phyloP scores from a whole-genome alignment of 1,140 invertebrate genomes.

The Triops longicaudatus region DNA sequence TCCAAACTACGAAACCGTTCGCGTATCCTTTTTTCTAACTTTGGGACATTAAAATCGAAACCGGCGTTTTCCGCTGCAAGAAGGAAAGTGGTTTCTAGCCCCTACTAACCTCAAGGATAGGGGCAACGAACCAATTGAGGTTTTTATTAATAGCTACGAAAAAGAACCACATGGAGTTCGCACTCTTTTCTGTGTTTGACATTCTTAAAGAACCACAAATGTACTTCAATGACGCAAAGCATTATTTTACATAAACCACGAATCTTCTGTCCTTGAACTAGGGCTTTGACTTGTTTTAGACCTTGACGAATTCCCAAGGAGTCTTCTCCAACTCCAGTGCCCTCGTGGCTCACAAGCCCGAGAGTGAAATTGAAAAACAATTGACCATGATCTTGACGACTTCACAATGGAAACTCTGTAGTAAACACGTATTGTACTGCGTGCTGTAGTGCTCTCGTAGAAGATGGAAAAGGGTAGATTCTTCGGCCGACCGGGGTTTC shows the following conservation, averaged over 20 bases:
- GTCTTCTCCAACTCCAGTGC: not conserved
- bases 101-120: not conserved
- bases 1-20: not conserved
- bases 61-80: not conserved
- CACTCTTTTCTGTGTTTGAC: not conserved
- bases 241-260: conserved; percentile 9
- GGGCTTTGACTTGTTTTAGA: conserved; percentile 15
- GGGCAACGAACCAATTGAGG: not conserved
- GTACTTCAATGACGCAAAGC: not conserved
- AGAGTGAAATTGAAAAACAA: not conserved
- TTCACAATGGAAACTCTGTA: too few species aligned
- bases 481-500: not conserved
- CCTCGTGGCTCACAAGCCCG: not conserved
- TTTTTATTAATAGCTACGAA: not conserved
- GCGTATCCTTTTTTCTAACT: not conserved
- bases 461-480: too few species aligned
- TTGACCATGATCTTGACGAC: too few species aligned
- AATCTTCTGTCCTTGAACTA: not conserved
- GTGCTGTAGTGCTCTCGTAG: too few species aligned
- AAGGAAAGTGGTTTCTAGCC: not conserved
- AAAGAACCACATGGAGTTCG: not conserved
- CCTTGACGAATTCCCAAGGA: conserved; percentile 13
- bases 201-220: not conserved
- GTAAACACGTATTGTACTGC: too few species aligned
- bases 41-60: not conserved